phyloP scores from a whole-genome alignment of 1,140 invertebrate species.

The Bombus haemorrhoidalis region DNA sequence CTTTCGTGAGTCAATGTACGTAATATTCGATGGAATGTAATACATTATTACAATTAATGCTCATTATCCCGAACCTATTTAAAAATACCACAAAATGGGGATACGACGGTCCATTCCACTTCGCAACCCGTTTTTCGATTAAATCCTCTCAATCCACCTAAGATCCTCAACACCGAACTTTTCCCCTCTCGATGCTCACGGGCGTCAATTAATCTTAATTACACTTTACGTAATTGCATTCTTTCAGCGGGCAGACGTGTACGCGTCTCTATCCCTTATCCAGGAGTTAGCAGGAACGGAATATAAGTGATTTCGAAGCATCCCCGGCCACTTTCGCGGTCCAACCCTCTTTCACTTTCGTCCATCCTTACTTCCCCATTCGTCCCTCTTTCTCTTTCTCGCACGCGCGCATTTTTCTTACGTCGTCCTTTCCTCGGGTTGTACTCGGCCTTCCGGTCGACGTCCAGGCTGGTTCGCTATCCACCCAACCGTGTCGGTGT shows the following conservation, averaged over 20 bases:
- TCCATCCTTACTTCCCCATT: conserved; percentile 10
- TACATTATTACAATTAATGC: too few relatives aligned
- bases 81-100: not conserved
- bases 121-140: not conserved
- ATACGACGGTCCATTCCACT: not conserved
- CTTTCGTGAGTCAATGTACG: too few relatives aligned
- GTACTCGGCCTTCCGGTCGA: conserved; percentile 48
- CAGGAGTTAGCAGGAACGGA: conserved; percentile 48
- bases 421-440: conserved; percentile 59
- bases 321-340: conserved; percentile 15
- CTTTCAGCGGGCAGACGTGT: not conserved
- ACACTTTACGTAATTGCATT: conserved; percentile 24
- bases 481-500: not conserved
- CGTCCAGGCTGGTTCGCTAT: conserved; percentile 22
- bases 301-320: conserved; percentile 61
- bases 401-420: conserved; percentile 66
- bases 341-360: conserved; percentile 36
- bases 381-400: conserved; percentile 42
- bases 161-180: not conserved
- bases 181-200: not conserved
- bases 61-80: not conserved
- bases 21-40: too few relatives aligned
- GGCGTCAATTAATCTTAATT: conserved; percentile 36
- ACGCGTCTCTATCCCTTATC: conserved; percentile 24
- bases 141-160: not conserved